Conservation (phyloP, 2,888 invertebrate genomes). For the Plebejus argus region DNA sequence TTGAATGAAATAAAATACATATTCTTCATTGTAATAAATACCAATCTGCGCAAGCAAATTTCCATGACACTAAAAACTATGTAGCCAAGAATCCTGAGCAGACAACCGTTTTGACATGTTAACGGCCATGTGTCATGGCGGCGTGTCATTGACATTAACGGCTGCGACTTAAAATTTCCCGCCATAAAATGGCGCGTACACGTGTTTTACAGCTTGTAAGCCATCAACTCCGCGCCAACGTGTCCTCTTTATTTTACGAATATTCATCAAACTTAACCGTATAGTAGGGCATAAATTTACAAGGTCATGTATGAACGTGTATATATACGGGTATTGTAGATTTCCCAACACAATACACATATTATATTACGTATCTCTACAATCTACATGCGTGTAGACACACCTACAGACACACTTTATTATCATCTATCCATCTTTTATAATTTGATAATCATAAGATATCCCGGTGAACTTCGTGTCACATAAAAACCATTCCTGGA, state of each 20-base stretch:
- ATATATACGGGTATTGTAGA: neutral
- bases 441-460: no score
- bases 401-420: no score
- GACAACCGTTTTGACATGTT: neutral
- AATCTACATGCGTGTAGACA: no score
- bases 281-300: neutral
- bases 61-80: no score
- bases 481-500: no score
- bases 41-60: no score
- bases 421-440: no score
- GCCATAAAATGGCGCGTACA: conserved; percentile 6
- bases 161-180: conserved; percentile 5
- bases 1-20: no score
- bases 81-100: neutral
- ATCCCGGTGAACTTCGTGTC: no score
- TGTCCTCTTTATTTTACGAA: conserved; percentile 14
- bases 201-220: conserved; percentile 9
- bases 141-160: neutral
- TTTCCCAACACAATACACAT: no score
- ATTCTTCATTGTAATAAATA: no score
- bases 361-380: no score
- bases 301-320: neutral
- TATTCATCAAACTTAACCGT: neutral
- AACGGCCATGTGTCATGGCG: neutral
- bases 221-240: neutral